Conservation (phyloP, 2,113 vertebrate species). For the Ictalurus punctatus region DNA sequence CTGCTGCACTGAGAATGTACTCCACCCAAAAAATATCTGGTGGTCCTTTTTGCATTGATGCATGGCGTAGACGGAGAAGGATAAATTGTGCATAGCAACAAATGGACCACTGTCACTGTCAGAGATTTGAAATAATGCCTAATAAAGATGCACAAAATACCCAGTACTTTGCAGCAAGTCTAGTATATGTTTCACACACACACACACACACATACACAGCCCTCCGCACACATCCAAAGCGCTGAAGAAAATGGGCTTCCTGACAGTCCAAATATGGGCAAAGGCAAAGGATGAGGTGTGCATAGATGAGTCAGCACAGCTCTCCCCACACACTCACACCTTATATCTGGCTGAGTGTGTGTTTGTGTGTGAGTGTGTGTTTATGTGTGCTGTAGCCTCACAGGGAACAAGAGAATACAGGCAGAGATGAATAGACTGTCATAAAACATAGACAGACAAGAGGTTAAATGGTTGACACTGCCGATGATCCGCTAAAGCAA, state of each 20-base stretch:
- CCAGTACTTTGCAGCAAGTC: neutral
- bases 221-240: neutral
- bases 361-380: slow-evolving; percentile 27
- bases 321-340: slow-evolving; percentile 40
- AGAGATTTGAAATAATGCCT: slow-evolving; percentile 6
- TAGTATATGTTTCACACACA: neutral
- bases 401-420: slow-evolving; percentile 38
- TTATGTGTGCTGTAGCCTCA: neutral
- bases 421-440: slow-evolving; percentile 48
- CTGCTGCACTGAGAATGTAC: neutral
- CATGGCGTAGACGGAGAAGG: neutral
- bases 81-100: neutral
- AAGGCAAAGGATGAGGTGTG: slow-evolving; percentile 46
- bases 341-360: slow-evolving; percentile 22
- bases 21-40: neutral
- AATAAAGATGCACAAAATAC: neutral
- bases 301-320: slow-evolving; percentile 44
- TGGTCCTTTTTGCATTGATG: neutral
- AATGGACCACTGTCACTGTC: neutral
- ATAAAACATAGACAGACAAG: neutral
- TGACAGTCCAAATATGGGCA: slow-evolving; percentile 45
- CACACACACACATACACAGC: slow-evolving; percentile 1
- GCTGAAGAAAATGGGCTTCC: slow-evolving; percentile 39
- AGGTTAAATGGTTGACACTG: slow-evolving; percentile 4
- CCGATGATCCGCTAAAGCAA: neutral